Percentiles rank a stretch among this genome's conserved stretches.
phyloP scores from a whole-genome alignment of 1,140 invertebrate genomes.

The Xylocopa sonorina region DNA sequence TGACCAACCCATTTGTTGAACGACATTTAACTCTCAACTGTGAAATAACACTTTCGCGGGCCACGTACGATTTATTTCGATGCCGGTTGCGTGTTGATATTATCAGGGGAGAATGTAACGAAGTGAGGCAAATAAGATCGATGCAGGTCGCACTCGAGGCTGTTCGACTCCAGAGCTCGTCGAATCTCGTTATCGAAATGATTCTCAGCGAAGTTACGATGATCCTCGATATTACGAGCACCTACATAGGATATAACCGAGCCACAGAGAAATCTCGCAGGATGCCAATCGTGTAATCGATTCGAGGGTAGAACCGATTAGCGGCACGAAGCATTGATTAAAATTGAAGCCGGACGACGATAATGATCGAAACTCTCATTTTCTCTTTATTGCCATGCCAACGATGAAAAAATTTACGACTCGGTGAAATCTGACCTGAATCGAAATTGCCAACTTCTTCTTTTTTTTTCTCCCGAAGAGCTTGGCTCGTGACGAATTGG shows the following conservation, averaged over 20 bases:
- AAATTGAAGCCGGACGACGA: background rate
- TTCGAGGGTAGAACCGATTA: background rate
- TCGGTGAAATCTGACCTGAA: background rate
- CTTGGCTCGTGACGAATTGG: background rate
- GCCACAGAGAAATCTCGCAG: background rate
- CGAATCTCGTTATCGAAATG: background rate
- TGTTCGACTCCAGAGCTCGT: background rate
- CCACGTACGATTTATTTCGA: constrained; percentile 21
- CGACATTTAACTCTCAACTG: constrained; percentile 10
- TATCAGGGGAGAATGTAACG: constrained; percentile 17
- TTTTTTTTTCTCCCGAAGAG: background rate
- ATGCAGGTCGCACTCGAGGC: background rate
- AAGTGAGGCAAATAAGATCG: background rate
- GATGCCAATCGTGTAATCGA: background rate
- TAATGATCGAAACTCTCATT: background rate
- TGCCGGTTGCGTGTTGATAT: constrained; percentile 5
- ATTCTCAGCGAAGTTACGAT: background rate
- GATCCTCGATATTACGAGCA: background rate
- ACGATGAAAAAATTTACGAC: background rate
- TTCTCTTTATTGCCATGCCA: background rate
- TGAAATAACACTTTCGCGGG: background rate
- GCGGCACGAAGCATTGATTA: background rate
- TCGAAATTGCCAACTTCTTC: background rate
- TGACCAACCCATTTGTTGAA: background rate
- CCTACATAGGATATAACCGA: too few species aligned